Evolutionary conservation across 2,113 vertebrate genomes (phyloP).

Genomic region (Hymenochirus boettgeri): DNA sequence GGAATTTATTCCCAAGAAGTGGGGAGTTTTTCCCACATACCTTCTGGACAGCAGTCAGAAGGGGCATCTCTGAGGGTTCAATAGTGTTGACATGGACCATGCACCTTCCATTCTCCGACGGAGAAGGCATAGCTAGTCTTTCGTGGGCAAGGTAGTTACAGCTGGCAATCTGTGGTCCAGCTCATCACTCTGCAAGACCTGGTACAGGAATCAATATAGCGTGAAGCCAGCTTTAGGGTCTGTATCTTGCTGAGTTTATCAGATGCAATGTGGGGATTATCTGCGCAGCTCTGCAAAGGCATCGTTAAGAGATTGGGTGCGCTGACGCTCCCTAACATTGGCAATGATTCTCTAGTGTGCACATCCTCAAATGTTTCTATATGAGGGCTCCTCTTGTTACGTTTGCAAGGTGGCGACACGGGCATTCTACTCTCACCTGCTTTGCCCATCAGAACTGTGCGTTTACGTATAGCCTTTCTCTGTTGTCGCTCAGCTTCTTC

Average conservation of each 20-base stretch:
- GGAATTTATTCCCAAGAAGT: not conserved
- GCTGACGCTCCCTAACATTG: constrained; percentile 80
- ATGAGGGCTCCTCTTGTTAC: constrained; percentile 55
- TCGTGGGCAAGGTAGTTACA: constrained; percentile 84
- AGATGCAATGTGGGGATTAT: constrained; percentile 84
- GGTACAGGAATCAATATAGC: constrained; percentile 87
- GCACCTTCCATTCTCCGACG: constrained; percentile 87
- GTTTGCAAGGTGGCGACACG: constrained; percentile 55
- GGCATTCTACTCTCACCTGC: constrained; percentile 55
- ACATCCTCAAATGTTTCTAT: constrained; percentile 72
- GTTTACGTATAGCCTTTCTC: constrained; percentile 67
- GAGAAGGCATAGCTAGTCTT: constrained; percentile 86
- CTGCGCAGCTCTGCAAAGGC: constrained; percentile 81
- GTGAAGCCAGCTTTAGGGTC: constrained; percentile 80
- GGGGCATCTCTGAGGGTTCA: constrained; percentile 51
- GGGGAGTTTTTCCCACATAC: constrained; percentile 15
- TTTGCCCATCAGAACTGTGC: constrained; percentile 59
- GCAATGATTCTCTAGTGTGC: constrained; percentile 78
- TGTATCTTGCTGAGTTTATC: constrained; percentile 91
- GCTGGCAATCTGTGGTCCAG: constrained; percentile 78
- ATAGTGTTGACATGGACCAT: constrained; percentile 81
- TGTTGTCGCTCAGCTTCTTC: constrained; percentile 66
- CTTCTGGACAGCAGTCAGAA: constrained; percentile 20
- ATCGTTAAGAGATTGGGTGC: constrained; percentile 82
- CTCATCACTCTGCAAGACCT: constrained; percentile 83